A percentile compares a stretch with the other conserved stretches of the same genome.
Evolutionary conservation across 2,888 invertebrate genomes (phyloP).

Genomic region (Heterodera filipjevi): DNA sequence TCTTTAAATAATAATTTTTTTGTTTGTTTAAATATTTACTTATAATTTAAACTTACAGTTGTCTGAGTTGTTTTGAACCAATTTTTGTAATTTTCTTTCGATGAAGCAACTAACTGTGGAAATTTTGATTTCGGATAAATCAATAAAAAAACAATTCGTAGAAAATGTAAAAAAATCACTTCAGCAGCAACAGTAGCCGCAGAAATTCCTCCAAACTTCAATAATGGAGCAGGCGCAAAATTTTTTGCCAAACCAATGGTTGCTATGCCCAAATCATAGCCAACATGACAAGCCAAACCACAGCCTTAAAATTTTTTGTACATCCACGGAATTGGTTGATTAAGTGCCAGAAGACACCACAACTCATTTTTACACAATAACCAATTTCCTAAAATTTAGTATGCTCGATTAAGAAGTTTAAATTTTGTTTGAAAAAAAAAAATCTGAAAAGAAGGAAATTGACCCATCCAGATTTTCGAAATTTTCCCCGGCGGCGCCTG

Average conservation of each 20-base stretch:
- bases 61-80: neutral
- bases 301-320: slow-evolving; percentile 65
- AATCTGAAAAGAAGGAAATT: no score
- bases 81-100: neutral
- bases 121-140: no score
- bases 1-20: no score
- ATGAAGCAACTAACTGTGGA: no score
- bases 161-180: neutral
- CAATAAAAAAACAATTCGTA: neutral
- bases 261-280: slow-evolving; percentile 66
- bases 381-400: no score
- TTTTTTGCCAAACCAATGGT: slow-evolving; percentile 69
- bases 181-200: neutral
- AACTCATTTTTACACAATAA: neutral
- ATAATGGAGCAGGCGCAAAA: slow-evolving; percentile 62
- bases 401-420: no score
- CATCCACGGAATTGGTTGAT: no score
- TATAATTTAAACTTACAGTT: neutral
- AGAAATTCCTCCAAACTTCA: slow-evolving; percentile 7
- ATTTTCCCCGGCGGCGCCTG: no score
- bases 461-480: no score
- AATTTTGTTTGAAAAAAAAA: no score
- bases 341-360: no score
- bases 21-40: neutral
- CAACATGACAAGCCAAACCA: slow-evolving; percentile 69